Conservation (phyloP, 2,113 vertebrate species). For the Galbula dea region DNA sequence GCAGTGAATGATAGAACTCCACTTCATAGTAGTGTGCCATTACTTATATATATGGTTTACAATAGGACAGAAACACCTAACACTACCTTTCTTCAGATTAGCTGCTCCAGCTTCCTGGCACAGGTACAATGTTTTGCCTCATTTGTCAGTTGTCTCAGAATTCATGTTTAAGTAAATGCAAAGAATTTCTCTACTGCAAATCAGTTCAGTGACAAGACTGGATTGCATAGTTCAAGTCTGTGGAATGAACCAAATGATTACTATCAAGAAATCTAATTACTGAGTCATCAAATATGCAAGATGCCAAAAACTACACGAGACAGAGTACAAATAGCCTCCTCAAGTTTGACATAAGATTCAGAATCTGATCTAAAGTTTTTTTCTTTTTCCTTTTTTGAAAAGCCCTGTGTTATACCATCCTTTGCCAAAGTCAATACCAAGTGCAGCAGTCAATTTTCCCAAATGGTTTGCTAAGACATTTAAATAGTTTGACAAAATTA, state of each 20-base stretch:
- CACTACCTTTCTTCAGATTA: background rate
- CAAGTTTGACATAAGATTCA: slow-evolving; percentile 76
- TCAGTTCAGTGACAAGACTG: slow-evolving; percentile 64
- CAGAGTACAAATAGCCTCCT: slow-evolving; percentile 76
- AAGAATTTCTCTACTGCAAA: slow-evolving; percentile 41
- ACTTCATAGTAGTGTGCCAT: background rate
- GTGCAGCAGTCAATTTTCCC: slow-evolving; percentile 84
- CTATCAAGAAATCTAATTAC: slow-evolving; percentile 45
- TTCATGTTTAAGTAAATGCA: background rate
- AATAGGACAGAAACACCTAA: slow-evolving; percentile 10
- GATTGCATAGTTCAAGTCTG: slow-evolving; percentile 40
- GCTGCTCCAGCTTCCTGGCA: background rate
- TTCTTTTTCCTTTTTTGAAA: slow-evolving; percentile 55
- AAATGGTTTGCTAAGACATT: slow-evolving; percentile 86
- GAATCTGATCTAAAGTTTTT: slow-evolving; percentile 81
- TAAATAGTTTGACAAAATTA: slow-evolving; percentile 97
- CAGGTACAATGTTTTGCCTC: background rate
- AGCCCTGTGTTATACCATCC: slow-evolving; percentile 65
- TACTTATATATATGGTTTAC: background rate
- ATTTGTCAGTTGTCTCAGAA: slow-evolving; percentile 44
- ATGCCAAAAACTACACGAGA: slow-evolving; percentile 67
- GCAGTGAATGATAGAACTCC: background rate
- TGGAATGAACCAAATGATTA: slow-evolving; percentile 69
- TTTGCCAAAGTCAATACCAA: slow-evolving; percentile 92
- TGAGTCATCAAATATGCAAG: slow-evolving; percentile 24